Evolutionary conservation across 2,888 invertebrate species (phyloP), one percentile per base, ranked within the genome.

Genomic region (Lymantria dispar): DNA sequence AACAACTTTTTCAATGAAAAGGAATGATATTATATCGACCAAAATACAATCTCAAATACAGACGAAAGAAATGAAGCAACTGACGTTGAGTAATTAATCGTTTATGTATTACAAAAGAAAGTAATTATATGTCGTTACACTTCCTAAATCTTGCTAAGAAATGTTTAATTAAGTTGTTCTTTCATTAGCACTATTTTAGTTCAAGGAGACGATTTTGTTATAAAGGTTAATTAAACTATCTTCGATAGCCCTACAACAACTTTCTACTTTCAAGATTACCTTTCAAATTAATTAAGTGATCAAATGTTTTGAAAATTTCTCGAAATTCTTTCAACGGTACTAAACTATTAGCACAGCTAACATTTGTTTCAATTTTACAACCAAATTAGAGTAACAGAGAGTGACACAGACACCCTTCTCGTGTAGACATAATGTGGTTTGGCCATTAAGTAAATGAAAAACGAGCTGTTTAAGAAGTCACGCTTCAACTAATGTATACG

Each of bases 1-100:
- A 53, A 48, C 46, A 66, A 58, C 50, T 63, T 63, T 43, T 14
- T 43, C 42, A 49, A 52, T 50, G 43, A 52, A 48, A 48, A 46
- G 48, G 46, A 56, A 56, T 30, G 14, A 9, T 22, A 46, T 63
- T 66, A 55, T 31, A 45, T 50, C 48, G 44, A 38, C 37, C n/a
- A 37, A 11, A 37, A 10, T 10, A 8, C 30, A 37, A n/a, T 3
- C 37, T 37, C 37, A 37, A 37, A 37, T 30, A 8, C 30, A 8
- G 8, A 8, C n/a, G 14, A 44, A 54, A 62, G 46, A 49, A 56
- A 45, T 31, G 54, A 49, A 56, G 47, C 52, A 55, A 63, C 55
- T 5, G 60, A 14, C 22, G 54, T 57, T 54, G n/a, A 53, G 47
- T 50, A 53, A 50, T 45, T 50, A 48, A 47, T 53, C 48, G 49